Evolutionary conservation across 2,113 vertebrate species (phyloP), one percentile per base, ranked within the genome.

Genomic region (Psittacula cyanocephala): DNA sequence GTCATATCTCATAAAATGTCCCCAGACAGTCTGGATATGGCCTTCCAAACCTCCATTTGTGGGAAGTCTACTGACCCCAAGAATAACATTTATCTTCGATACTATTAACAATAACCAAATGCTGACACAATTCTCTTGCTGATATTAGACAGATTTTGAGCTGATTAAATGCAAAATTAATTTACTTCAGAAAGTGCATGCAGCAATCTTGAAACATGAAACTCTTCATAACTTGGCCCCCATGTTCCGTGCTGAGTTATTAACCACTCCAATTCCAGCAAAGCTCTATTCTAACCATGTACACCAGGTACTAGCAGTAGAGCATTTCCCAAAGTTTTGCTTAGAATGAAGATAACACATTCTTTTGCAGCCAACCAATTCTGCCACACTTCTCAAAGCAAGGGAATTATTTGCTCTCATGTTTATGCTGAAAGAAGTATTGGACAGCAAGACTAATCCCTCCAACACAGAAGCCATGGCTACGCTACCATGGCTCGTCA

Each of bases 141-240:
- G 91, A 94, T 74, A 97, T 41, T 86, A 84, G 86, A 89, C 89
- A 96, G 96, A 97, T 97, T 97, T 96, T 85, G 63, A 74, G 37
- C 10, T 71, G 53, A 91, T 95, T 96, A 96, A 96, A 96, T 35
- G 62, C 88, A 96, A 95, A 94, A 94, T 77, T 89, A 71, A 97
- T 95, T 97, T 94, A 86, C 70, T 96, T 85, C 25, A 76, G 81
- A 62, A 94, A 96, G 76, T 71, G 68, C 63, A 85, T 31, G 64
- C 74, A 89, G 69, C 27, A 80, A 63, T 72, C 85, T 52, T 43
- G 65, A 80, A 83, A 92, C 46, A 39, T 13, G 39, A 85, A 84
- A 78, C 75, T 76, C 23, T 69, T 91, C 49, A 67, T 37, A 59
- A 81, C 18, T n/a, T 67, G 63, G 75, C 49, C 55, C 69, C 63